These are phyloP conservation scores for Crematogaster levior DNA, from an alignment of 2,888 invertebrate genomes.

Conservation along the genomic window DNA sequence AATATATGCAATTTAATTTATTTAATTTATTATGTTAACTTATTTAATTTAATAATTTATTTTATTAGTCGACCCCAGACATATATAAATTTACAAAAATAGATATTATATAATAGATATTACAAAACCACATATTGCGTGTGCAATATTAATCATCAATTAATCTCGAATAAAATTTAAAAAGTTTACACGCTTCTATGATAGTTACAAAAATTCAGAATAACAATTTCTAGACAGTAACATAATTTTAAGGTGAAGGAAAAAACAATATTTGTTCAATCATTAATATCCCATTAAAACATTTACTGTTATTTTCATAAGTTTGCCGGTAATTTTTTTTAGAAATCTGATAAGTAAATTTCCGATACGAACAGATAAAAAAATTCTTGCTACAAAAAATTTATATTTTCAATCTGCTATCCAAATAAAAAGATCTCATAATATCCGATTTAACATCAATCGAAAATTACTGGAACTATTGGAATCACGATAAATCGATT, in stretches of 20 bases:
- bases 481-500: neutral
- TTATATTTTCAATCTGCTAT: neutral
- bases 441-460: neutral
- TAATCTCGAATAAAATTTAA: neutral
- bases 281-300: neutral
- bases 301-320: neutral
- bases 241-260: too few species aligned
- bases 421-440: neutral
- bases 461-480: neutral
- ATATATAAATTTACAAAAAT: neutral
- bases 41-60: too few species aligned
- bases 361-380: neutral
- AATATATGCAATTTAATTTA: neutral
- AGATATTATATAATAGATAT: too few species aligned
- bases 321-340: constrained; percentile 5
- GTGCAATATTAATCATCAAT: neutral
- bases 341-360: constrained; percentile 24
- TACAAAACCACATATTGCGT: neutral
- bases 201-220: neutral
- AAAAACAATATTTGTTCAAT: neutral
- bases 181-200: neutral
- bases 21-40: too few species aligned
- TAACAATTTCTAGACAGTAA: neutral
- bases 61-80: neutral
- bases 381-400: neutral